Percentiles rank a stretch among this genome's conserved stretches.
phyloP scores from a whole-genome alignment of 1,140 invertebrate genomes.

The Ooceraea biroi region DNA sequence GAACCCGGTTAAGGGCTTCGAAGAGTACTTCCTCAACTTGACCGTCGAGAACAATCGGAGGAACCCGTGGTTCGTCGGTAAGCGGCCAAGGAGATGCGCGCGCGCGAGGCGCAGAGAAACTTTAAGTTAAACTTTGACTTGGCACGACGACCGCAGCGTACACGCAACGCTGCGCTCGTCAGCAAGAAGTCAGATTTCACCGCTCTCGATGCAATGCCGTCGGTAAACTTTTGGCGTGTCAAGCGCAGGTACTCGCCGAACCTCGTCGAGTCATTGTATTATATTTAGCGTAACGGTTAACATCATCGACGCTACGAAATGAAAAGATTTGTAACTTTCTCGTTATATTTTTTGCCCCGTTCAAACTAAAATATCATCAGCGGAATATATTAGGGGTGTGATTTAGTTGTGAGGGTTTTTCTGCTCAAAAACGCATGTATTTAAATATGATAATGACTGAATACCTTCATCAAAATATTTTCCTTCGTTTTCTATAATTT shows the following conservation, averaged over 20 bases:
- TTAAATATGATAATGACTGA: too few species aligned
- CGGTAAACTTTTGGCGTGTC: conserved; percentile 13
- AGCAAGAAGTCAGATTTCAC: background rate
- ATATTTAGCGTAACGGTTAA: too few species aligned
- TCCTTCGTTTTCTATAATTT: too few species aligned
- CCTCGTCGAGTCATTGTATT: too few species aligned
- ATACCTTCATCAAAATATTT: too few species aligned
- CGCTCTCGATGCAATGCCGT: conserved; percentile 6
- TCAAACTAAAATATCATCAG: background rate
- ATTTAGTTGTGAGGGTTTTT: too few species aligned
- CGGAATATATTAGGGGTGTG: too few species aligned
- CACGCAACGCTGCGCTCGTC: background rate
- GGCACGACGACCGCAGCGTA: background rate
- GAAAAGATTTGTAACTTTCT: background rate
- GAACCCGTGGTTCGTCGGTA: conserved; percentile 98
- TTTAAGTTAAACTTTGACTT: conserved; percentile 6
- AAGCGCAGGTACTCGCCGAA: too few species aligned
- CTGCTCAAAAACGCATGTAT: too few species aligned
- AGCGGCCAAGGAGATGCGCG: conserved; percentile 78
- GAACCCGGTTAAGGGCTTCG: conserved; percentile 94
- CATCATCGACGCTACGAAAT: too few species aligned
- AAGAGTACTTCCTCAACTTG: conserved; percentile 94
- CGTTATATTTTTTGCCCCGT: background rate
- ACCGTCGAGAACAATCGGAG: conserved; percentile 94
- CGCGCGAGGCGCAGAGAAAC: background rate